Conservation (phyloP, 1,140 invertebrate genomes). For the Ectropis grisescens region DNA sequence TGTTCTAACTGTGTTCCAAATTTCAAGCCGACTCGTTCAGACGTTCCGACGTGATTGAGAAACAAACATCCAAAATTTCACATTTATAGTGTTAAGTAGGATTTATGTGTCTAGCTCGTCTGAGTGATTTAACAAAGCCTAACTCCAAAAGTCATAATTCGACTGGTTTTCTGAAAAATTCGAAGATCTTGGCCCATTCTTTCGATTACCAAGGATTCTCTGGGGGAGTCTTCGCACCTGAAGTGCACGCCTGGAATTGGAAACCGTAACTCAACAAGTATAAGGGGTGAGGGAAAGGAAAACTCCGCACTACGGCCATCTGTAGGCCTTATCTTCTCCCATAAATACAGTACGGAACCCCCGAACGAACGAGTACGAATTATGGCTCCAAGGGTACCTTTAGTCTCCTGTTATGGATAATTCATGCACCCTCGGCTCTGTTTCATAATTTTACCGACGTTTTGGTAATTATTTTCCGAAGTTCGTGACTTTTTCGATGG, state of each 20-base stretch:
- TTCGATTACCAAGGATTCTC: too few relatives aligned
- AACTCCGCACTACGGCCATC: conserved; percentile 53
- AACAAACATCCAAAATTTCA: too few relatives aligned
- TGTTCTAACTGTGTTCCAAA: too few relatives aligned
- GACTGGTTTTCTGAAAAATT: too few relatives aligned
- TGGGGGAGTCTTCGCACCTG: conserved; percentile 35
- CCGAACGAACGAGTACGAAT: conserved; percentile 52
- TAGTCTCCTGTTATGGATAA: conserved; percentile 53
- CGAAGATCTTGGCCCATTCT: too few relatives aligned
- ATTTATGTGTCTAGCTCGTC: too few relatives aligned
- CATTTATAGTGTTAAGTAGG: too few relatives aligned
- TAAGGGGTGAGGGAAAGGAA: conserved; percentile 61
- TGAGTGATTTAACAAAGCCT: too few relatives aligned
- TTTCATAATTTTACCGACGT: conserved; percentile 50
- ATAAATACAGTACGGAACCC: conserved; percentile 58
- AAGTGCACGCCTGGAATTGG: conserved; percentile 58
- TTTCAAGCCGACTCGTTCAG: too few relatives aligned
- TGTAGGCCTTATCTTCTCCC: conserved; percentile 62
- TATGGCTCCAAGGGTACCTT: conserved; percentile 55
- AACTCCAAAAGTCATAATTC: too few relatives aligned
- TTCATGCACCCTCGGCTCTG: conserved; percentile 56
- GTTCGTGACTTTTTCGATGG: conserved; percentile 31
- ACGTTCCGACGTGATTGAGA: too few relatives aligned
- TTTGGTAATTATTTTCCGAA: conserved; percentile 53
- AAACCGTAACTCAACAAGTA: conserved; percentile 66